Evolutionary conservation across 2,113 vertebrate species (phyloP), one percentile per base, ranked within the genome.

Genomic region (Hymenochirus boettgeri): DNA sequence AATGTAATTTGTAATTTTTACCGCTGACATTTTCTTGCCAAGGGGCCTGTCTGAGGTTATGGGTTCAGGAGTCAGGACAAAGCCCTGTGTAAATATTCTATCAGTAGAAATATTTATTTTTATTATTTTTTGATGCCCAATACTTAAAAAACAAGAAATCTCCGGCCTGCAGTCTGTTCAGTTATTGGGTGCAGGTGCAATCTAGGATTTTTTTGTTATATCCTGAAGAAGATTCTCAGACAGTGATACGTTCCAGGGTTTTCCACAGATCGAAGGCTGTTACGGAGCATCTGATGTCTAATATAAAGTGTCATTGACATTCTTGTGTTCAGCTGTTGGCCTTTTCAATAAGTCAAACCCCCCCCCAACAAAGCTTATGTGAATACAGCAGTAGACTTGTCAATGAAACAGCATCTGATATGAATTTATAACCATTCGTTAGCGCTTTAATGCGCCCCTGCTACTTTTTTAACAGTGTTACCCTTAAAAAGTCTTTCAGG

Each of bases 321-420:
- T 56, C 62, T 75, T 69, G 72, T 59, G 33, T 72, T 83, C 77
- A 83, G 83, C 83, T 85, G 85, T 65, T 1, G 0, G 42, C 58
- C 46, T 0, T 79, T 71, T 75, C 65, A 72, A 78, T 77, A 72
- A 85, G 10, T 31, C 52, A 54, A 54, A 13, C 60, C 9, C 1
- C 19, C 1, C 29, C n/a, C 18, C 3, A 65, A 57, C 52, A 10
- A 62, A 63, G 78, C 35, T 76, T 77, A 73, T 88, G 86, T 84
- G 88, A 88, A 89, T 77, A 67, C 48, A 3, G 71, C 62, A 77
- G 74, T 31, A 60, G 27, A 51, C 67, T 29, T 15, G 26, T 84
- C 82, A 86, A 85, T 77, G 79, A 82, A 65, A 64, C 54, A 53
- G 82, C 83, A 86, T 86, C 82, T 86, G 85, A 90, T 84, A 71